Percentiles rank a stretch among this genome's conserved stretches.
These are phyloP conservation scores for Drosophila novamexicana DNA, from an alignment of 1,140 invertebrate genomes.

Conservation along the genomic window DNA sequence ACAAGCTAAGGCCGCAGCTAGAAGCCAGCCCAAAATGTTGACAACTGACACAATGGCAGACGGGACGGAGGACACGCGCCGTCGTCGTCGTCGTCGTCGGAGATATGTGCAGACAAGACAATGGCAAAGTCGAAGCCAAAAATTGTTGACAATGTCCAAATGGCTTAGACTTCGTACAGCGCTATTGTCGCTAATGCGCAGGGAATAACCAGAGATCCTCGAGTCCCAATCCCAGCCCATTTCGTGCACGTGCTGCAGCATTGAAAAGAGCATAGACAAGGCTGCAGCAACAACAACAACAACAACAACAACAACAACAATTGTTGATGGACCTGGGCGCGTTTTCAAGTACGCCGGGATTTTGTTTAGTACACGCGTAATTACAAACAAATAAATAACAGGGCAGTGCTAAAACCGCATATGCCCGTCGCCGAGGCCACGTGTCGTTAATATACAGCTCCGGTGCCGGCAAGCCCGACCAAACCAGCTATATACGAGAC, in stretches of 20 bases:
- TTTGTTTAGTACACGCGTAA: constrained; percentile 77
- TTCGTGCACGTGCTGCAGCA: constrained; percentile 31
- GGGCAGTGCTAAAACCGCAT: constrained; percentile 59
- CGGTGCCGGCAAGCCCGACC: constrained; percentile 8
- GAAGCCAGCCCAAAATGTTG: constrained; percentile 71
- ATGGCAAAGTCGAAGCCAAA: constrained; percentile 60
- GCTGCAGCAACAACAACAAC: neutral
- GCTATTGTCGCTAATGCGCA: constrained; percentile 65
- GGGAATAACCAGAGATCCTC: constrained; percentile 43
- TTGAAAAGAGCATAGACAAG: constrained; percentile 35
- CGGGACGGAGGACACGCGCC: constrained; percentile 59
- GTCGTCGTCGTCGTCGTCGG: constrained; percentile 24
- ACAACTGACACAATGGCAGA: constrained; percentile 56
- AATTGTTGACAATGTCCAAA: constrained; percentile 80
- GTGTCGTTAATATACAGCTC: constrained; percentile 74
- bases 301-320: neutral
- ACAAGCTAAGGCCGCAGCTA: constrained; percentile 54
- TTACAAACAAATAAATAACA: constrained; percentile 81
- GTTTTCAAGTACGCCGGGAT: constrained; percentile 74
- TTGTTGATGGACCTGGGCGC: constrained; percentile 13
- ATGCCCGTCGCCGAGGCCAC: constrained; percentile 47
- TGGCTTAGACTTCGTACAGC: constrained; percentile 41
- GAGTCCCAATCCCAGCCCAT: constrained; percentile 8
- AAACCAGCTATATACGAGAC: constrained; percentile 11
- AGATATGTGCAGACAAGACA: constrained; percentile 42